phyloP scores from a whole-genome alignment of 35 echinoderm and acorn worm species.

The Lytechinus variegatus region DNA sequence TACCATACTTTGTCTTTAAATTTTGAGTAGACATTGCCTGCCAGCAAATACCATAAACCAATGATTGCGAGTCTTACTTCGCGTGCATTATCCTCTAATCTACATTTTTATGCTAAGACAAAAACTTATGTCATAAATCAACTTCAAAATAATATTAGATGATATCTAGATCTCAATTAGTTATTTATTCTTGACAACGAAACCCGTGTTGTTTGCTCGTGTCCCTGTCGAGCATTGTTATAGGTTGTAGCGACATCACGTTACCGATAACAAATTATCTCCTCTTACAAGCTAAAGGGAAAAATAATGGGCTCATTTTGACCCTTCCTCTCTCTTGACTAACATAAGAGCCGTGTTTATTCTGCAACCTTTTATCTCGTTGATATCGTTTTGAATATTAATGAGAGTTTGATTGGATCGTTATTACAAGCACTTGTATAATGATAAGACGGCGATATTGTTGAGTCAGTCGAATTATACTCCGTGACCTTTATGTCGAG shows the following conservation, averaged over 20 bases:
- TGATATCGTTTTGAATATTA: neutral
- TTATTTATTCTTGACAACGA: neutral
- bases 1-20: neutral
- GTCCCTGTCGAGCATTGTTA: neutral
- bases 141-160: neutral
- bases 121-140: neutral
- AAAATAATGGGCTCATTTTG: neutral
- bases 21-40: neutral
- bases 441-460: neutral
- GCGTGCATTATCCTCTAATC: neutral
- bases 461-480: neutral
- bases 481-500: neutral
- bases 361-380: neutral
- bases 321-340: neutral
- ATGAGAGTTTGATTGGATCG: neutral
- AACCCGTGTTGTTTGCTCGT: neutral
- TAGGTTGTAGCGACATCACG: conserved; percentile 6
- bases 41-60: neutral
- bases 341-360: neutral
- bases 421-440: neutral
- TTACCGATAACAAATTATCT: conserved; percentile 11
- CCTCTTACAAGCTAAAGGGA: neutral
- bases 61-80: neutral
- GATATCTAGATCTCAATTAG: neutral
- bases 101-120: neutral